These are phyloP conservation scores for Pollicipes pollicipes DNA, from an alignment of 1,140 invertebrate species.

Conservation along the genomic window DNA sequence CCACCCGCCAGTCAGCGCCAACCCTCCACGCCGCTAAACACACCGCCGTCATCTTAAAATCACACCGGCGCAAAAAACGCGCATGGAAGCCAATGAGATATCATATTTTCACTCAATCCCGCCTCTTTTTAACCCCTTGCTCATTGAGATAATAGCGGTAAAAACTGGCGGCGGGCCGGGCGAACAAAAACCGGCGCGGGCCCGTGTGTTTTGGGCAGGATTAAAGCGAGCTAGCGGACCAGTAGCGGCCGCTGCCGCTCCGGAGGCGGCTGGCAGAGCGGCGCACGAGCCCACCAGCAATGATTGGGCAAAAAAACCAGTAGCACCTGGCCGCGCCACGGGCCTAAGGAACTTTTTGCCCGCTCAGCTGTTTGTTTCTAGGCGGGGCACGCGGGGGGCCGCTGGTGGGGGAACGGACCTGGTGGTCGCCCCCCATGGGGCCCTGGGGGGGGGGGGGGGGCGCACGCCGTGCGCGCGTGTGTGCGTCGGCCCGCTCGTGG, in stretches of 20 bases:
- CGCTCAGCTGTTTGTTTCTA: neutral
- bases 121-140: neutral
- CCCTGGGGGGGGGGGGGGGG: too few relatives aligned
- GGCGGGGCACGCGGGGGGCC: too few relatives aligned
- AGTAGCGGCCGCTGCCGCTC: neutral
- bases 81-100: constrained; percentile 1
- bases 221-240: neutral
- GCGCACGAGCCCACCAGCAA: neutral
- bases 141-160: constrained; percentile 2
- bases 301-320: neutral
- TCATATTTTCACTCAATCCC: constrained; percentile 2
- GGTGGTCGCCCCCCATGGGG: too few relatives aligned
- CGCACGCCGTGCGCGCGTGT: neutral
- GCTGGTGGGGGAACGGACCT: neutral
- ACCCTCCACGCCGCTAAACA: neutral
- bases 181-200: neutral
- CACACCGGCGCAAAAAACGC: neutral
- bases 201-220: neutral
- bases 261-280: neutral
- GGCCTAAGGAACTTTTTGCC: neutral
- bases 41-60: constrained; percentile 1
- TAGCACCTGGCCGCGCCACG: neutral
- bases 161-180: neutral
- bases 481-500: too few relatives aligned
- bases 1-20: too few relatives aligned